Evolutionary conservation across 2,113 vertebrate species (phyloP).

Genomic region (Drymodes brunneopygia): DNA sequence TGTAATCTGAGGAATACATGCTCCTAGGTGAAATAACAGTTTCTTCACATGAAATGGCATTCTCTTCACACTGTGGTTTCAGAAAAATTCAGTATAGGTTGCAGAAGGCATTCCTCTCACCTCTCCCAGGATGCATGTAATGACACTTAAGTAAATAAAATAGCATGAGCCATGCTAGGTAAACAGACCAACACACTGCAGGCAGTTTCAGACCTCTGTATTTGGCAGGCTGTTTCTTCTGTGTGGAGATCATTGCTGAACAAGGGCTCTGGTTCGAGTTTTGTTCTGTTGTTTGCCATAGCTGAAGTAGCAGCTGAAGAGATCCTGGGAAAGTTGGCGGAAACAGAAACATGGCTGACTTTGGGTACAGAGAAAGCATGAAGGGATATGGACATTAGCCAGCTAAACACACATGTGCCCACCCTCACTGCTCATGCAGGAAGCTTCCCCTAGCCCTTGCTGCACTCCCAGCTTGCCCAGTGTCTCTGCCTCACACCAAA

Average conservation of each 20-base stretch:
- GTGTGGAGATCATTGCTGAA: background rate
- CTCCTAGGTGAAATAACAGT: background rate
- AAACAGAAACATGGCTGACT: background rate
- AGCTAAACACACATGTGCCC: background rate
- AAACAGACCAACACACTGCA: background rate
- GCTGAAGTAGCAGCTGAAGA: background rate
- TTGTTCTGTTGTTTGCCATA: background rate
- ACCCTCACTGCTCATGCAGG: background rate
- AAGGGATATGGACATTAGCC: background rate
- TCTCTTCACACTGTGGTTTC: background rate
- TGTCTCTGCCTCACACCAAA: background rate
- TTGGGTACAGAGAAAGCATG: background rate
- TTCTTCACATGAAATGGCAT: background rate
- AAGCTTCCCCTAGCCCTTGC: background rate
- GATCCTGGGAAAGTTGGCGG: background rate
- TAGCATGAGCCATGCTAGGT: background rate
- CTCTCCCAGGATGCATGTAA: background rate
- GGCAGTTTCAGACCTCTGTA: background rate
- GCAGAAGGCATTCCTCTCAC: background rate
- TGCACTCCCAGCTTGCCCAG: rapidly evolving
- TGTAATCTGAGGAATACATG: background rate
- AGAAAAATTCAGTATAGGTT: background rate
- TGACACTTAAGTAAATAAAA: constrained; percentile 29
- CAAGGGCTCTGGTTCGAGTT: background rate
- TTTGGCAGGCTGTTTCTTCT: background rate